phyloP scores from a whole-genome alignment of 2,888 invertebrate genomes.

The Parnassius apollo region DNA sequence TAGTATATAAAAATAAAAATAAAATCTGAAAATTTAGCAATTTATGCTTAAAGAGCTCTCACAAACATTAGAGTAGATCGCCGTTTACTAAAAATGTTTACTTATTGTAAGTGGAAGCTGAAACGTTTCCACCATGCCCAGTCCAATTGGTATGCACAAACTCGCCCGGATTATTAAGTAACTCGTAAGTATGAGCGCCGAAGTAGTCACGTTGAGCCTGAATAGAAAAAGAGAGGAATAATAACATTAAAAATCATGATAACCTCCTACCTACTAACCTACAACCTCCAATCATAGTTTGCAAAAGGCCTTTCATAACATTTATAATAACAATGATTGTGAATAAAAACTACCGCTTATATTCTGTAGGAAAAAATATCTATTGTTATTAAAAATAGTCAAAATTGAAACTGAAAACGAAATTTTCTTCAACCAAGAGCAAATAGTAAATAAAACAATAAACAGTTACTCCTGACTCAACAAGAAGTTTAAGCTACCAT shows the following conservation, averaged over 20 bases:
- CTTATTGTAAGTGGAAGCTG: conserved; percentile 91
- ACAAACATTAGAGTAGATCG: neutral
- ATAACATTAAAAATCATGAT: conserved; percentile 4
- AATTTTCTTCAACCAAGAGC: no score
- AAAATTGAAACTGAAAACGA: no score
- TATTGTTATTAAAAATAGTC: no score
- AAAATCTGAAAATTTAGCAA: neutral
- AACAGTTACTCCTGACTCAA: no score
- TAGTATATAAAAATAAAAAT: neutral
- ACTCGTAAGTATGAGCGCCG: conserved; percentile 99
- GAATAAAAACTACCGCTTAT: no score
- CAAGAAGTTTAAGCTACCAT: no score
- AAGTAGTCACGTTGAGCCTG: conserved; percentile 98
- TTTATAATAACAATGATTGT: no score
- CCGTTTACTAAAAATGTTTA: conserved; percentile 32
- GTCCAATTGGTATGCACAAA: conserved; percentile 99
- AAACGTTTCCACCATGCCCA: conserved; percentile 97
- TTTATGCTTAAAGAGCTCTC: neutral
- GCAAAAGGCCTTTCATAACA: neutral
- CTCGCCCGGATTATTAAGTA: conserved; percentile 90
- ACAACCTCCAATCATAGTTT: neutral
- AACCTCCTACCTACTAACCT: no score
- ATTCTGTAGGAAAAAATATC: no score
- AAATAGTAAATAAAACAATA: no score
- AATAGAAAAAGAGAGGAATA: conserved; percentile 31